A percentile compares a stretch with the other conserved stretches of the same genome.
These are phyloP conservation scores for Drosophila ambigua DNA, from an alignment of 1,140 invertebrate species.

Conservation along the genomic window DNA sequence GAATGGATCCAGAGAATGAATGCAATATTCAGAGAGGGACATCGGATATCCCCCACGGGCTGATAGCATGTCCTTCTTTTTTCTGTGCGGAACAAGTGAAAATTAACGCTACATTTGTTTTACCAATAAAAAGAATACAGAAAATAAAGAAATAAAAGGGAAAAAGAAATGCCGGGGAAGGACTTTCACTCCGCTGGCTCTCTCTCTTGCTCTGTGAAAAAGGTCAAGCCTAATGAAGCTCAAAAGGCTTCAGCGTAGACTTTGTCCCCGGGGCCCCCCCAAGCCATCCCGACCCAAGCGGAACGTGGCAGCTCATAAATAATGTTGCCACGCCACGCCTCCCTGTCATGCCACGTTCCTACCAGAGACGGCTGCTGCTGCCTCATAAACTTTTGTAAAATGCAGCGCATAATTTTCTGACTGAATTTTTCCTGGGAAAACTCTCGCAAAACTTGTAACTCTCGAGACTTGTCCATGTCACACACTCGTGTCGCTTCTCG, in stretches of 20 bases:
- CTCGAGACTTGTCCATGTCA: conserved; percentile 26
- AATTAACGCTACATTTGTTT: conserved; percentile 52
- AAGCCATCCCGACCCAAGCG: no score
- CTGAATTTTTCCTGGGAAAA: conserved; percentile 22
- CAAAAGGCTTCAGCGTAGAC: conserved; percentile 34
- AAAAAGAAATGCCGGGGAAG: conserved; percentile 1
- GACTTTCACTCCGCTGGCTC: conserved; percentile 6
- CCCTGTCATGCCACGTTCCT: conserved; percentile 1
- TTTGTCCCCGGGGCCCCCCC: conserved; percentile 10
- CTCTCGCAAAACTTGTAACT: conserved; percentile 24
- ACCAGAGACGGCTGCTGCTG: conserved; percentile 2
- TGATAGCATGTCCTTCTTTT: conserved; percentile 61
- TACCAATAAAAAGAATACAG: conserved; percentile 28
- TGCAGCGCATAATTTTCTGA: conserved; percentile 70
- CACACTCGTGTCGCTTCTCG: neutral
- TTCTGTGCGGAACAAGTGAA: conserved; percentile 5
- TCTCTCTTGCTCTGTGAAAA: conserved; percentile 14
- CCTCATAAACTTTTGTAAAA: conserved; percentile 53
- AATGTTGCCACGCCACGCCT: conserved; percentile 23
- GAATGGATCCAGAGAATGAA: conserved; percentile 36
- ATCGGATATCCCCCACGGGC: conserved; percentile 6
- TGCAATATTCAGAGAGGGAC: conserved; percentile 52
- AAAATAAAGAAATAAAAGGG: conserved; percentile 16
- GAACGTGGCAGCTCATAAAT: conserved; percentile 69
- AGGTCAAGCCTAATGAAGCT: conserved; percentile 70